Conservation (phyloP, 2,888 invertebrate genomes). For the Pheosia tremula region DNA sequence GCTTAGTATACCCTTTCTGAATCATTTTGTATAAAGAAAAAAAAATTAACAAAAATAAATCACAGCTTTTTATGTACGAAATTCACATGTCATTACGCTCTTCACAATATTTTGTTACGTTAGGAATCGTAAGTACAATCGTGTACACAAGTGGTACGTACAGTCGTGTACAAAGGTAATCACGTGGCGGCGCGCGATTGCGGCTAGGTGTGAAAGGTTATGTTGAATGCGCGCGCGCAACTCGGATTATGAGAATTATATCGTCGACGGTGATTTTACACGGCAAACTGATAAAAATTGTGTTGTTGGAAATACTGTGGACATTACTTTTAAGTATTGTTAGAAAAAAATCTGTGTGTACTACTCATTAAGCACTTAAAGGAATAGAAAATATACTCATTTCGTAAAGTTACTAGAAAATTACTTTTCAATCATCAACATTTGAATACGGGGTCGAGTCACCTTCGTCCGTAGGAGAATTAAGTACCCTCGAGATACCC, state of each 20-base stretch:
- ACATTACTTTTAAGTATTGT: constrained; percentile 32
- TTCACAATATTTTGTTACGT: neutral
- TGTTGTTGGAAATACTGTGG: constrained; percentile 45
- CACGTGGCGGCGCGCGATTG: constrained; percentile 34
- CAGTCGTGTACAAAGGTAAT: constrained; percentile 39
- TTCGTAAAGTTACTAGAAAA: too few relatives aligned
- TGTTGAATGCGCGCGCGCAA: constrained; percentile 56
- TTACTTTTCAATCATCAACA: too few relatives aligned
- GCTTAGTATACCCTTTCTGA: too few relatives aligned
- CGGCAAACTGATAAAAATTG: constrained; percentile 48
- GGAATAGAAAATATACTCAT: too few relatives aligned
- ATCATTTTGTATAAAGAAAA: too few relatives aligned
- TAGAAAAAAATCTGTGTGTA: neutral
- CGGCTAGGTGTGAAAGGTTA: constrained; percentile 79
- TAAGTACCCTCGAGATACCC: too few relatives aligned
- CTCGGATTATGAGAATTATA: constrained; percentile 76
- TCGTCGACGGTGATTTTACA: constrained; percentile 71
- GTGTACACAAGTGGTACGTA: constrained; percentile 40
- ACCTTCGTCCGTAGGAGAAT: too few relatives aligned
- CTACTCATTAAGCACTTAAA: too few relatives aligned
- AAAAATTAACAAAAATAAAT: too few relatives aligned
- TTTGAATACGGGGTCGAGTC: too few relatives aligned
- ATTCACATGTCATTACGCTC: too few relatives aligned
- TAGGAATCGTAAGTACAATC: constrained; percentile 36
- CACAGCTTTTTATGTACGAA: too few relatives aligned